A percentile compares a stretch with the other conserved stretches of the same genome.
Conservation (phyloP, 2,888 invertebrate species). For the Anoplius nigerrimus region DNA sequence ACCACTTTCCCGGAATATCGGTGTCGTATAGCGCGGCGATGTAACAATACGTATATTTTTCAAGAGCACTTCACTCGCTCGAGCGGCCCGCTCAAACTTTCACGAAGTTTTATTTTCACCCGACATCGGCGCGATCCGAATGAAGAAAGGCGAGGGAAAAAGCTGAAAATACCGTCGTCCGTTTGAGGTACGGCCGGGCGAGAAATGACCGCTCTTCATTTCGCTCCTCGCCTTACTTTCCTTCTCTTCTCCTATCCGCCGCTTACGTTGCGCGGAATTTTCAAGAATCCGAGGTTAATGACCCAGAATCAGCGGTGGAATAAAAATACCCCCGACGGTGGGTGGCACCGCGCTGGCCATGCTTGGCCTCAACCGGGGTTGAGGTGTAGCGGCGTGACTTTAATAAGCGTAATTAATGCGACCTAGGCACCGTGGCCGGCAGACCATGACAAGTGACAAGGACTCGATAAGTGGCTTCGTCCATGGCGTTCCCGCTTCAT, state of each 20-base stretch:
- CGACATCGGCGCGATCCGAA: no score
- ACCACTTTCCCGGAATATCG: no score
- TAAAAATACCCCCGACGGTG: constrained; percentile 24
- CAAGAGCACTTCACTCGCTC: no score
- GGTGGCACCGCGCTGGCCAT: not conserved
- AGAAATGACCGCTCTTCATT: constrained; percentile 7
- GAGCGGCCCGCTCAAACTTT: no score
- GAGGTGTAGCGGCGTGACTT: constrained; percentile 20
- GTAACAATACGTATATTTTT: no score
- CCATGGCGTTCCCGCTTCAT: constrained; percentile 58
- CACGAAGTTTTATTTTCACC: no score
- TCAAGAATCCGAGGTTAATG: constrained; percentile 5
- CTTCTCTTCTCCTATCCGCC: not conserved
- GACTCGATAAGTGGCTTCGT: constrained; percentile 51
- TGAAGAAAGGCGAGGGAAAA: constrained; percentile 3
- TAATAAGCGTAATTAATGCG: constrained; percentile 68
- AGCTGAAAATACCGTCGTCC: no score
- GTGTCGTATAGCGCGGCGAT: no score
- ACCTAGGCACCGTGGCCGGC: constrained; percentile 51
- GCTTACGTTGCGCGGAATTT: not conserved
- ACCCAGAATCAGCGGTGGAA: constrained; percentile 12
- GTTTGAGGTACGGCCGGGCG: not conserved
- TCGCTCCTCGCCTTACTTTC: not conserved
- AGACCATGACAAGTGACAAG: constrained; percentile 54
- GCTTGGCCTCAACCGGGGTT: no score